These are phyloP conservation scores for Pseudomyrmex dendroicus DNA, from an alignment of 1,140 invertebrate species.

Conservation along the genomic window DNA sequence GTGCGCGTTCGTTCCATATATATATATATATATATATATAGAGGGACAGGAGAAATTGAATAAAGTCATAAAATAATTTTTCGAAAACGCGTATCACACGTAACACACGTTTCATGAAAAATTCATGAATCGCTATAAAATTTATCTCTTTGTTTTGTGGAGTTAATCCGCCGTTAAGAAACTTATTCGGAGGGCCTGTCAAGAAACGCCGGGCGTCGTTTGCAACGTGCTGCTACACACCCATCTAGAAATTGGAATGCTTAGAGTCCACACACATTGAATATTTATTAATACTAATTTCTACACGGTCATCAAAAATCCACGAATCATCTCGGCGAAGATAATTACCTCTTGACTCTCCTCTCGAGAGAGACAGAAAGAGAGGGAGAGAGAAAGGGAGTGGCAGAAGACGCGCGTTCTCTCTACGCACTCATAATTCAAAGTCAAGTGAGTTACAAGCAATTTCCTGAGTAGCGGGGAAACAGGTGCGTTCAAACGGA, in stretches of 20 bases:
- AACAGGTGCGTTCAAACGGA: not conserved
- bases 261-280: constrained; percentile 4
- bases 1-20: constrained; percentile 2
- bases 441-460: not conserved
- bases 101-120: constrained; percentile 7
- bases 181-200: constrained; percentile 15
- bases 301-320: constrained; percentile 25
- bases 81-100: not conserved
- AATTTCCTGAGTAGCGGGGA: constrained; percentile 1
- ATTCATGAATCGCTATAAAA: constrained; percentile 16
- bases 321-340: constrained; percentile 12
- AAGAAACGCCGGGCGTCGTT: not conserved
- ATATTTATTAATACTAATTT: constrained; percentile 56
- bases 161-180: constrained; percentile 3
- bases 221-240: not conserved
- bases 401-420: no score
- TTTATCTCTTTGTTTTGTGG: not conserved
- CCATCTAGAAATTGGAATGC: constrained; percentile 29
- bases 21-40: constrained; percentile 2
- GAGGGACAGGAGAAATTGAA: not conserved
- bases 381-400: not conserved
- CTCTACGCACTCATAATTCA: constrained; percentile 23
- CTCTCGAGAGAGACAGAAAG: constrained; percentile 10
- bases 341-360: constrained; percentile 1
- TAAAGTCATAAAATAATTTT: constrained; percentile 22